Conservation (phyloP, 1,140 invertebrate species). For the Vanessa atalanta region DNA sequence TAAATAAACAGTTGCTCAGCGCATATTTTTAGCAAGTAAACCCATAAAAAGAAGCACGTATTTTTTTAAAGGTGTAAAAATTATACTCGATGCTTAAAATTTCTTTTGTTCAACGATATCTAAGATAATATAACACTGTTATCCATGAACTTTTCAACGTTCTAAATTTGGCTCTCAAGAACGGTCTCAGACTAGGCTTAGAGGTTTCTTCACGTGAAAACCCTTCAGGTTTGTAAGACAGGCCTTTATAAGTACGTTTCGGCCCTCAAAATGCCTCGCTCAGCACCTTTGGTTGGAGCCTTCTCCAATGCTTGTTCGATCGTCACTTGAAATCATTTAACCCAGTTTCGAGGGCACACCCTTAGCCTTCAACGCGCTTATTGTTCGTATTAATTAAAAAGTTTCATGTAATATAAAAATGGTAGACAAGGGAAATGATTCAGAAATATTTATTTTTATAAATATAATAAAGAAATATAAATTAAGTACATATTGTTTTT, state of each 20-base stretch:
- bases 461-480: too few relatives aligned
- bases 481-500: too few relatives aligned
- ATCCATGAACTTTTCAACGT: conserved; percentile 40
- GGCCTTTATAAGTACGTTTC: conserved; percentile 42
- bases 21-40: too few relatives aligned
- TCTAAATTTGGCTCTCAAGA: conserved; percentile 43
- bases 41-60: too few relatives aligned
- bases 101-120: conserved; percentile 16
- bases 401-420: conserved; percentile 4
- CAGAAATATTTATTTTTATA: too few relatives aligned
- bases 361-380: conserved; percentile 29
- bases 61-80: background rate
- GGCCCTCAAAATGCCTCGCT: conserved; percentile 35
- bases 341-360: conserved; percentile 31
- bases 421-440: too few relatives aligned
- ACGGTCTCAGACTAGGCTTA: conserved; percentile 32
- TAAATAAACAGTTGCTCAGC: too few relatives aligned
- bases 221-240: conserved; percentile 44
- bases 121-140: conserved; percentile 29
- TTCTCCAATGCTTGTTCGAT: conserved; percentile 41
- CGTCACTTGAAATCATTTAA: conserved; percentile 43
- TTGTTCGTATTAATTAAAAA: conserved; percentile 27
- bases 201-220: conserved; percentile 43
- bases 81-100: background rate
- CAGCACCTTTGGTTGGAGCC: conserved; percentile 39